phyloP scores from a whole-genome alignment of 2,113 vertebrate species.

The Ancistrus triradiatus region DNA sequence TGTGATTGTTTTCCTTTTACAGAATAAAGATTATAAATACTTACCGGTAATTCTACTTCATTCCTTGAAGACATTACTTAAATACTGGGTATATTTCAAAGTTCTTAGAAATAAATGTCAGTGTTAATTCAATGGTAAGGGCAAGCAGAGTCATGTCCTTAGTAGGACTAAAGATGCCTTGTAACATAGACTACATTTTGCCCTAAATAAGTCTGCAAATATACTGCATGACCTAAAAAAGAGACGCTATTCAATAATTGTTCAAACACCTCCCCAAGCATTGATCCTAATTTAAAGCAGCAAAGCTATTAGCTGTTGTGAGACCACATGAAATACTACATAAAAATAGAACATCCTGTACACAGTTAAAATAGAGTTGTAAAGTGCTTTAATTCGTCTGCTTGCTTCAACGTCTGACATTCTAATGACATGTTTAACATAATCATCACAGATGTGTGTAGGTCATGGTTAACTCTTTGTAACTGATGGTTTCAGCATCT shows the following conservation, averaged over 20 bases:
- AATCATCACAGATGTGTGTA: no score
- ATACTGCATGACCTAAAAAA: constrained; percentile 43
- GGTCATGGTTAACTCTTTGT: no score
- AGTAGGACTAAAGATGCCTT: constrained; percentile 27
- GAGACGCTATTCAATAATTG: constrained; percentile 21
- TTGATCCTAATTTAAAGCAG: constrained; percentile 36
- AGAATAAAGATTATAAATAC: constrained; percentile 64
- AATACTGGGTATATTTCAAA: neutral
- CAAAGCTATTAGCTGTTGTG: neutral
- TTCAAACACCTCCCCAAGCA: constrained; percentile 45
- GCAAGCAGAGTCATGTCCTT: constrained; percentile 17
- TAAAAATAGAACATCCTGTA: neutral
- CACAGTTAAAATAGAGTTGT: no score
- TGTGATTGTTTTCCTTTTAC: constrained; percentile 71
- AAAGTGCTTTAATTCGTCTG: no score
- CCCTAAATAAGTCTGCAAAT: constrained; percentile 39
- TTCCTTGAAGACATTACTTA: neutral
- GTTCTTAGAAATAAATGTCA: no score
- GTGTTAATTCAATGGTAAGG: no score
- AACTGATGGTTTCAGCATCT: no score
- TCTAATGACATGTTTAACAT: no score
- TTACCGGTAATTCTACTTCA: constrained; percentile 8
- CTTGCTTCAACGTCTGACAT: no score
- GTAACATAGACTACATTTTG: constrained; percentile 16
- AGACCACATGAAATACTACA: neutral